A percentile compares a stretch with the other conserved stretches of the same genome.
These are phyloP conservation scores for Calcarius lapponicus DNA, from an alignment of 2,797 vertebrate species.

Conservation along the genomic window DNA sequence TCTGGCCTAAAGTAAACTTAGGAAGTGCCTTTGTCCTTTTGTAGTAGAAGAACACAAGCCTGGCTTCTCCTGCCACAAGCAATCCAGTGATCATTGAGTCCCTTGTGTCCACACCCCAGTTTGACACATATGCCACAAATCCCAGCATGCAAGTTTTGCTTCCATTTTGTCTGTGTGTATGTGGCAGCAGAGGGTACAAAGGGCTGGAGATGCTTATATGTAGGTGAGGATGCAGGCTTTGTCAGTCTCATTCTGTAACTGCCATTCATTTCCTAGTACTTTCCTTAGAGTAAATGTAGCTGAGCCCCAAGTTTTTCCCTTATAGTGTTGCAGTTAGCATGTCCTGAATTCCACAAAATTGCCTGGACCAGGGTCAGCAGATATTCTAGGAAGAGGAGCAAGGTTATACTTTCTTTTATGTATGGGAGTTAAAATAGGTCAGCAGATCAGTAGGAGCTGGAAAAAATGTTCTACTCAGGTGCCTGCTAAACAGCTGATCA, in stretches of 20 bases:
- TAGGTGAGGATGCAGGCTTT: background rate
- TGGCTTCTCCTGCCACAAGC: background rate
- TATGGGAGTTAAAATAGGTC: background rate
- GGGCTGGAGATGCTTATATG: background rate
- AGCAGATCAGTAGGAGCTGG: background rate
- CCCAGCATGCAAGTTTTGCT: background rate
- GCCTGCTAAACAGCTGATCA: background rate
- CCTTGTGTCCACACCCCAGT: background rate
- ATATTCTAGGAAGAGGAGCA: background rate
- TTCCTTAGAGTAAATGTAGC: background rate
- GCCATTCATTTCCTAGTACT: background rate
- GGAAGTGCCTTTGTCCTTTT: background rate
- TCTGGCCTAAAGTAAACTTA: background rate
- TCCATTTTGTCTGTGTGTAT: background rate
- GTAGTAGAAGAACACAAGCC: background rate
- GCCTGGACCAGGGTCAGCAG: background rate
- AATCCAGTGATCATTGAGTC: background rate
- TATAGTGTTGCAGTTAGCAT: background rate
- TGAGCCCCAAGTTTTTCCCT: background rate
- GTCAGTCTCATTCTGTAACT: background rate
- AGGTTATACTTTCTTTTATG: background rate
- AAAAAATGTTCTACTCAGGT: background rate
- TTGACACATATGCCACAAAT: background rate
- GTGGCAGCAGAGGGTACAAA: background rate
- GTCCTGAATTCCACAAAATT: background rate